phyloP scores from a whole-genome alignment of 1,140 invertebrate genomes.

The Oedothorax gibbosus region DNA sequence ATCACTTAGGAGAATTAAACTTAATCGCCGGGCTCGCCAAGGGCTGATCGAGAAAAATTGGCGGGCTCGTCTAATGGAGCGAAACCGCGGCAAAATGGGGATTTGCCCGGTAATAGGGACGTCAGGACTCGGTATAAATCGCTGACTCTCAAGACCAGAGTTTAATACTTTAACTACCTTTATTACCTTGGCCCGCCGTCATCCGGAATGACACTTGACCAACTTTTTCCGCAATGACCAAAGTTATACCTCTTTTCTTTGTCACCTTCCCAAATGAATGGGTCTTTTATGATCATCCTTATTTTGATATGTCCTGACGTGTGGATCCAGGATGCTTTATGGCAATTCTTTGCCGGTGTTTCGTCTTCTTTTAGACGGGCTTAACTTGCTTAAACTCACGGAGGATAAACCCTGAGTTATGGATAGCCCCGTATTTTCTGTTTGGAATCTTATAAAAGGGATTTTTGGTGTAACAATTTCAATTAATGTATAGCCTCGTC shows the following conservation, averaged over 20 bases:
- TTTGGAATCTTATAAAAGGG: too few species aligned
- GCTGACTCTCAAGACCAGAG: conserved; percentile 52
- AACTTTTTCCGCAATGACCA: conserved; percentile 25
- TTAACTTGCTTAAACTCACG: too few species aligned
- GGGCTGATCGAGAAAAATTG: conserved; percentile 61
- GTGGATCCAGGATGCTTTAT: conserved; percentile 20
- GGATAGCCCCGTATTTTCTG: too few species aligned
- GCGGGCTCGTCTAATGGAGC: conserved; percentile 59
- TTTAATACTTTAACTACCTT: conserved; percentile 62
- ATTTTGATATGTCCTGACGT: conserved; percentile 29
- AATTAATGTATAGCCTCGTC: too few species aligned
- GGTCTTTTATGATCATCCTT: conserved; percentile 27
- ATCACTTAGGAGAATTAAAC: conserved; percentile 62
- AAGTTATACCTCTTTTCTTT: conserved; percentile 33
- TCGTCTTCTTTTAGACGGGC: too few species aligned
- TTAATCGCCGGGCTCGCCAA: conserved; percentile 59
- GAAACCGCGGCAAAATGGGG: conserved; percentile 61
- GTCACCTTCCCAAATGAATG: conserved; percentile 17
- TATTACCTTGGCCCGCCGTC: conserved; percentile 59
- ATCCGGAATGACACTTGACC: conserved; percentile 44
- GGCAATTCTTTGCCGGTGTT: conserved; percentile 16
- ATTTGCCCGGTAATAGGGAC: conserved; percentile 59
- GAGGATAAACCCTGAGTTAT: too few species aligned
- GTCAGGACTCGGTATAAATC: conserved; percentile 61
- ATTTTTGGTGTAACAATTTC: too few species aligned